A percentile compares a stretch with the other conserved stretches of the same genome.
Conservation (phyloP, 2,113 vertebrate genomes). For the Vulpes vulpes region DNA sequence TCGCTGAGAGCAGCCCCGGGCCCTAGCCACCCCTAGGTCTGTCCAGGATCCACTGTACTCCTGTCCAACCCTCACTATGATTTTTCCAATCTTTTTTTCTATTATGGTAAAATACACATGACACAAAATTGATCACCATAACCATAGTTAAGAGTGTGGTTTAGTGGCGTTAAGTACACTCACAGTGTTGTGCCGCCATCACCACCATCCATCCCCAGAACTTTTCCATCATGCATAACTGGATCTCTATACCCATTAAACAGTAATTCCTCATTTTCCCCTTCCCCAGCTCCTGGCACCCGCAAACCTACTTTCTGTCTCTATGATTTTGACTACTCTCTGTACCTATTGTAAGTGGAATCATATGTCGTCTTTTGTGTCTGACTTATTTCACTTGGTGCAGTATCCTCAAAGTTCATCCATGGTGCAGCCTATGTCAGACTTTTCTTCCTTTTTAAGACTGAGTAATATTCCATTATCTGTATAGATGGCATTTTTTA, state of each 20-base stretch:
- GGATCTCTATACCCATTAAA: background rate
- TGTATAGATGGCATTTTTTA: background rate
- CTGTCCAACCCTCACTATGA: too few species aligned
- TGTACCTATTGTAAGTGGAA: background rate
- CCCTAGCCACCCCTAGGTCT: background rate
- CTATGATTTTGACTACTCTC: background rate
- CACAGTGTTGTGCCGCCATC: fast-evolving
- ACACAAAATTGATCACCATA: background rate
- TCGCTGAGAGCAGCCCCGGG: background rate
- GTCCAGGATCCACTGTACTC: too few species aligned
- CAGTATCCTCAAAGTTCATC: background rate
- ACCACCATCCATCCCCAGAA: background rate
- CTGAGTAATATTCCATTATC: too few species aligned
- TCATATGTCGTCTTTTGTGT: background rate
- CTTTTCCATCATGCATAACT: background rate
- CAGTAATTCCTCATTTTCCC: fast-evolving
- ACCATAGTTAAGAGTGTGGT: too few species aligned
- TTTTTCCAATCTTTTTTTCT: background rate
- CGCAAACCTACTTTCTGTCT: background rate
- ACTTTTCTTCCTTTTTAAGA: background rate
- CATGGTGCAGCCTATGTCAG: background rate
- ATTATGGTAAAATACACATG: background rate
- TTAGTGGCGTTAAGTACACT: background rate
- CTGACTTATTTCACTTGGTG: background rate
- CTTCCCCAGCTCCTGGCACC: background rate